phyloP scores from a whole-genome alignment of 2,113 vertebrate species.

The Nanorana parkeri region DNA sequence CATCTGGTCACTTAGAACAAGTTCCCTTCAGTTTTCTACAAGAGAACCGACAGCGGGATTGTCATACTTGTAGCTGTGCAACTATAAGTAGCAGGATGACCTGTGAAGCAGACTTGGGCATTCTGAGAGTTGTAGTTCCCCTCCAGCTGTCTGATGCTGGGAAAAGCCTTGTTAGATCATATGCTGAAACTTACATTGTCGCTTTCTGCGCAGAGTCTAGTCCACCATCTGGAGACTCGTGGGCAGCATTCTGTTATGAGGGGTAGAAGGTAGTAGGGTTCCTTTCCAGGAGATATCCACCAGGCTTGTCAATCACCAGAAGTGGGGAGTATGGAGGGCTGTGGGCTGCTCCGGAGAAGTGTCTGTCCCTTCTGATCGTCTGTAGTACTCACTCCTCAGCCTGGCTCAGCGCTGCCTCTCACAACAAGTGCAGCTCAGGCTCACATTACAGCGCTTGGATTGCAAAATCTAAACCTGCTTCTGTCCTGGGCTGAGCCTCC shows the following conservation, averaged over 20 bases:
- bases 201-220: neutral
- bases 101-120: too few relatives aligned
- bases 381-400: neutral
- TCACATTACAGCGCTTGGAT: constrained; percentile 31
- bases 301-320: too few relatives aligned
- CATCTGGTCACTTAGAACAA: too few relatives aligned
- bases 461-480: constrained; percentile 34
- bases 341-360: neutral
- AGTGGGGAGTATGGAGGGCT: too few relatives aligned
- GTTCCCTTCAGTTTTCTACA: too few relatives aligned
- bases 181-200: constrained; percentile 12
- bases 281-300: too few relatives aligned
- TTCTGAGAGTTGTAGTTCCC: too few relatives aligned
- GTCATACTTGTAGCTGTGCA: too few relatives aligned
- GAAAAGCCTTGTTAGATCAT: neutral
- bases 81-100: neutral
- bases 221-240: neutral
- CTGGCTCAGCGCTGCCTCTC: constrained; percentile 2
- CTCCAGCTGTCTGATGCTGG: too few relatives aligned
- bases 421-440: constrained; percentile 48
- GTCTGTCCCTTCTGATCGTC: neutral
- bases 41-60: too few relatives aligned
- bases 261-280: too few relatives aligned
- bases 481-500: constrained; percentile 21
- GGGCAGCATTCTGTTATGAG: too few relatives aligned